Evolutionary conservation across 2,888 invertebrate genomes (phyloP).

Genomic region (Acholoe squamosa): DNA sequence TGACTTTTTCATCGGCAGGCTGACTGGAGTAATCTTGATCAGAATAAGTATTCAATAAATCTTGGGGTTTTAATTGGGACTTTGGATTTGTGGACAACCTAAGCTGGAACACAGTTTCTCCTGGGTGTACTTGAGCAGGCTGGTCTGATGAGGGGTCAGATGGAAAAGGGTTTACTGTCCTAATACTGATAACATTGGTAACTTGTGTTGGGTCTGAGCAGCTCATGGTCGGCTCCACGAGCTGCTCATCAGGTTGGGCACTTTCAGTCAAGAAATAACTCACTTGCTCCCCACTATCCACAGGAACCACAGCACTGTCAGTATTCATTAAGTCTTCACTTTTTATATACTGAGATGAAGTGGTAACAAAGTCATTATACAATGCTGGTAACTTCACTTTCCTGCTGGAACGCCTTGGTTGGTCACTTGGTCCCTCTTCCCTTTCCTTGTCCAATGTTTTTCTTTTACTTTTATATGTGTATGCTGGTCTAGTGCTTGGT

Average conservation of each 20-base stretch:
- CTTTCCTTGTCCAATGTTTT: not conserved
- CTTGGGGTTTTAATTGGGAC: not conserved
- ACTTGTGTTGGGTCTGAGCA: not conserved
- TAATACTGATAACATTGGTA: not conserved
- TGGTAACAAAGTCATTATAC: slow-evolving; percentile 38
- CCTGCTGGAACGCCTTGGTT: not conserved
- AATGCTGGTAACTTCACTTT: not conserved
- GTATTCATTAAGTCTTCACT: not conserved
- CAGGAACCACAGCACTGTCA: not conserved
- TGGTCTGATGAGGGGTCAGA: not conserved
- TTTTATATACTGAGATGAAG: not conserved
- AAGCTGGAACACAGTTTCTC: not conserved
- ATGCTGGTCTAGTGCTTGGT: not conserved
- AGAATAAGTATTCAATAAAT: not conserved
- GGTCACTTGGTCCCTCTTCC: not conserved
- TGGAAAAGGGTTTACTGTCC: slow-evolving; percentile 19
- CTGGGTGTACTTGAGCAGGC: not conserved
- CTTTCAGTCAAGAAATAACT: not conserved
- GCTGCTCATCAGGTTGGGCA: not conserved
- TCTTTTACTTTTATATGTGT: not conserved
- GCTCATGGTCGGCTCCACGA: not conserved
- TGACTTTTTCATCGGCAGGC: not conserved
- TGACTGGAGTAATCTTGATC: not conserved
- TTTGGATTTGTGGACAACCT: not conserved
- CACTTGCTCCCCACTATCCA: not conserved